Conservation (phyloP, 1,140 invertebrate species). For the Cydia amplana region DNA sequence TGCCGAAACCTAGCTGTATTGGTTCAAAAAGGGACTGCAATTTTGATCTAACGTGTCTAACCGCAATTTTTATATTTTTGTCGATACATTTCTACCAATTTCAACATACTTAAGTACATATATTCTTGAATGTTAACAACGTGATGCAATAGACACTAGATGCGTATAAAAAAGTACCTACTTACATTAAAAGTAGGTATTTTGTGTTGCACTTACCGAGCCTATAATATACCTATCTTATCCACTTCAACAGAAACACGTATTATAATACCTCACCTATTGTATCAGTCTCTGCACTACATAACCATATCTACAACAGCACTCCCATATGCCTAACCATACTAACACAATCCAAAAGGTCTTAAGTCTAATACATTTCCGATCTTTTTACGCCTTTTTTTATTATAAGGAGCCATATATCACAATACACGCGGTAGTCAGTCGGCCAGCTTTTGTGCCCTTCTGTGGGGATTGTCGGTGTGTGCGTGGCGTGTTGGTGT, state of each 20-base stretch:
- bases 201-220: no score
- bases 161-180: no score
- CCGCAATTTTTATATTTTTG: no score
- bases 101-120: no score
- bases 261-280: conserved; percentile 1
- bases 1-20: no score
- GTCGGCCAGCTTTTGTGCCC: conserved; percentile 72
- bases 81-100: no score
- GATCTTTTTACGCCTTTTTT: not conserved
- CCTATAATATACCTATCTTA: not conserved
- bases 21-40: no score
- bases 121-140: no score
- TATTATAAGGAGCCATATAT: conserved; percentile 9
- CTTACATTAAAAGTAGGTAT: no score
- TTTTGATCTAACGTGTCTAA: no score
- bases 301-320: not conserved
- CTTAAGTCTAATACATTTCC: not conserved
- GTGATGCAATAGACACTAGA: no score
- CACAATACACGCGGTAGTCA: conserved; percentile 57
- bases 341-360: not conserved
- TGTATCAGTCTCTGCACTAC: conserved; percentile 20
- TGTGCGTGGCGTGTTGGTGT: conserved; percentile 55
- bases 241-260: conserved; percentile 13
- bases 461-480: conserved; percentile 57
- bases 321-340: conserved; percentile 11